These are phyloP conservation scores for Isurus oxyrinchus DNA, from an alignment of 2,113 vertebrate species.

Conservation along the genomic window DNA sequence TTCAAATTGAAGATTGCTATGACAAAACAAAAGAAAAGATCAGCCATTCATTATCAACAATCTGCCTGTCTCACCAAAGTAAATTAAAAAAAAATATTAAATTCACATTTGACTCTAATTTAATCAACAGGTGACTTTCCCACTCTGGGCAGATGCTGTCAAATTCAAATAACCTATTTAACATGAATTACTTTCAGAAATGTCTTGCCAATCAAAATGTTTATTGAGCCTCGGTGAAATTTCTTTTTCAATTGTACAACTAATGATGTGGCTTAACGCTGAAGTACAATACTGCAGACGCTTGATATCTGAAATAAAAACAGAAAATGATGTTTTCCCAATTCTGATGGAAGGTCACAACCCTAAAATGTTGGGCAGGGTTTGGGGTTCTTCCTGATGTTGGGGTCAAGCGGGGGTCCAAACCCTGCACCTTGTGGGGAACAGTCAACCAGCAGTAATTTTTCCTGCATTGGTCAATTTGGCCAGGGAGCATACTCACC, in stretches of 20 bases:
- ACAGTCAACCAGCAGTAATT: not conserved
- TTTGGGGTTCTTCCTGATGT: too few species aligned
- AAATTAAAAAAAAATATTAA: not conserved
- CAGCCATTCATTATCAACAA: slow-evolving; percentile 8
- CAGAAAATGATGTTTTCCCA: not conserved
- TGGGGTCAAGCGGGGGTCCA: not conserved
- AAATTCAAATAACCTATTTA: slow-evolving; percentile 19
- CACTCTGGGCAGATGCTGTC: not conserved
- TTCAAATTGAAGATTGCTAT: not conserved
- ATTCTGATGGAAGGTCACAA: not conserved
- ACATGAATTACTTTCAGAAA: slow-evolving; percentile 14
- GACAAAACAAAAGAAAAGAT: not conserved
- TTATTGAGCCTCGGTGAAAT: not conserved
- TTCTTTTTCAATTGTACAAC: not conserved
- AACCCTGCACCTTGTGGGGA: not conserved
- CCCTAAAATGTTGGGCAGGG: not conserved
- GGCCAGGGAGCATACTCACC: not conserved
- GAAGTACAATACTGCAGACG: not conserved
- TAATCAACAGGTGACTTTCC: slow-evolving; percentile 10
- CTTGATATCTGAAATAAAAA: not conserved
- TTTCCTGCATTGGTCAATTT: not conserved
- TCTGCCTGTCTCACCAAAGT: not conserved
- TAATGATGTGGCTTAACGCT: not conserved
- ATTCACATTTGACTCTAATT: not conserved
- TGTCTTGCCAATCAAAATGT: not conserved